phyloP scores from a whole-genome alignment of 1,140 invertebrate species.

The Colletes gigas region DNA sequence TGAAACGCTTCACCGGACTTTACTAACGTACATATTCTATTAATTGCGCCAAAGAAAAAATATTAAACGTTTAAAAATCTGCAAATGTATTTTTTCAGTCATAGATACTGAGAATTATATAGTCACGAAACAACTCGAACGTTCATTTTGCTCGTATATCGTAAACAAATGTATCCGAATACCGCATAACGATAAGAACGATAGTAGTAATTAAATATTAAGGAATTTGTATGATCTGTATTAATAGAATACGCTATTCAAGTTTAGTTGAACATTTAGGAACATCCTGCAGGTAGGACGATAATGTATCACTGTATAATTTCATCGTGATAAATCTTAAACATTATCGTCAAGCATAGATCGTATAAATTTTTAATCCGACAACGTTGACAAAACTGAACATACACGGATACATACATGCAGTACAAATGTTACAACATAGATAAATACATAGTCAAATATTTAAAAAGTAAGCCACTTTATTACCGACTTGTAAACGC shows the following conservation, averaged over 20 bases:
- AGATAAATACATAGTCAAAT: background rate
- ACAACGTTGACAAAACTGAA: background rate
- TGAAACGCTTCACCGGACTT: background rate
- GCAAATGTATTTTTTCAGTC: background rate
- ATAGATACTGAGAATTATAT: no score
- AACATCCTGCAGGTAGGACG: background rate
- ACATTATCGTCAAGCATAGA: background rate
- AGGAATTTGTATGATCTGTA: no score
- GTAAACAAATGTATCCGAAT: background rate
- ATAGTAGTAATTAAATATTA: background rate
- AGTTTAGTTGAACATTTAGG: background rate
- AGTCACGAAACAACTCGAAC: no score
- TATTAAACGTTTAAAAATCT: background rate
- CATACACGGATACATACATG: background rate
- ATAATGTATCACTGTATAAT: background rate
- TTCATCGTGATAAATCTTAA: background rate
- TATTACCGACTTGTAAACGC: no score
- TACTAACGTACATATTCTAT: background rate
- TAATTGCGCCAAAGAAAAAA: background rate
- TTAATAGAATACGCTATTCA: background rate
- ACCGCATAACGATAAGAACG: no score
- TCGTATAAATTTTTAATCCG: background rate
- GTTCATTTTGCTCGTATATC: background rate
- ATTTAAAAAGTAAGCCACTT: background rate
- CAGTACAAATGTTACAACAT: background rate